Base-by-base conservation (phyloP, 1,140 invertebrate species). In the Microvelia longipes region DNA sequence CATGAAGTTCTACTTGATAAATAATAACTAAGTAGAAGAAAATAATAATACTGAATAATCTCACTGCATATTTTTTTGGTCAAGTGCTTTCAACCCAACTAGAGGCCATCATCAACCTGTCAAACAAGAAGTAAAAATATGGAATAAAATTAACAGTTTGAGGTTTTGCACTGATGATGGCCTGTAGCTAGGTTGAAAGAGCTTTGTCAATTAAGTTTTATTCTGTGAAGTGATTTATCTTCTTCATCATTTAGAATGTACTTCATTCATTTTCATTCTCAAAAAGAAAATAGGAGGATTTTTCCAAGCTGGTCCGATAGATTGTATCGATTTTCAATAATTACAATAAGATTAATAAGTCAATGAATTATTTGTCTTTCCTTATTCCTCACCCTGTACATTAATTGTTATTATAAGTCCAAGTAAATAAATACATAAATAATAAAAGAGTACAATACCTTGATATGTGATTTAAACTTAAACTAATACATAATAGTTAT, bases 231-330 rank as follows among this genome's bases (percentile, higher is more conserved):
- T 11, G 19, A 60, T 60, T 60, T 60, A 60, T 60, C 19, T 60
- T 60, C 19, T 60, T 60, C 11, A 11, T 60, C 19, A 60, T 60
- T 60, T 60, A 60, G 19, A 60, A 60, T 11, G 19, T 11, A 60
- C 11, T 11, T 60, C 11, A 60, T 60, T 60, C 35, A 11, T 60
- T 60, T 60, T 60, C 19, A 11, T 60, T 60, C 11, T 60, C 35
- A 60, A 60, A 60, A 60, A 11, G 11, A 13, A 73, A 68, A 29
- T 73, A 69, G 69, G 72, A 71, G 69, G 73, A 74, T 29, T 72
- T 72, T 73, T 70, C n/a, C 29, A 71, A 67, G n/a, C n/a, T n/a
- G n/a, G n/a, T n/a, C n/a, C n/a, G n/a, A n/a, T n/a, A 68, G 25
- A 64, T 70, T 69, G 50, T 28, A 30, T 1, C 65, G 27, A 14